Evolutionary conservation across 2,113 vertebrate species (phyloP).

Genomic region (Xenus cinereus): DNA sequence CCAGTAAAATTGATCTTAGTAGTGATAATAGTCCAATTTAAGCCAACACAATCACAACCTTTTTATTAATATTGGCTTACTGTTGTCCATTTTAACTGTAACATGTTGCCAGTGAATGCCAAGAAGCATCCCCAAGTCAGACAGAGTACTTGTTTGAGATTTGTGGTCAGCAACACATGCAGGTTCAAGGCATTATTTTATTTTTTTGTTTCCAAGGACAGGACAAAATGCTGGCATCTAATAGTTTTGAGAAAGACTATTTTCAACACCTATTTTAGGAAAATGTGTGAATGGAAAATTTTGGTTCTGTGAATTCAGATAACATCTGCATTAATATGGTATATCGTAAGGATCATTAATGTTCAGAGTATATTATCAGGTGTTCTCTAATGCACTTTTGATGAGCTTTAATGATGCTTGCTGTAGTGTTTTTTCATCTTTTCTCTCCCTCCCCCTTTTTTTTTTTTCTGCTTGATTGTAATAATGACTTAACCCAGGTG

Average conservation of each 20-base stretch:
- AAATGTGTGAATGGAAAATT: conserved; percentile 25
- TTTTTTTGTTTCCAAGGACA: not conserved
- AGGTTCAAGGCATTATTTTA: not conserved
- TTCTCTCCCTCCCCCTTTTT: not conserved
- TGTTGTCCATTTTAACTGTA: not conserved
- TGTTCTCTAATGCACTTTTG: conserved; percentile 75
- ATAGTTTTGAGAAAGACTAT: not conserved
- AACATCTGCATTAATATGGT: conserved; percentile 67
- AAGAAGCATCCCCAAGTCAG: not conserved
- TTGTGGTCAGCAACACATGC: not conserved
- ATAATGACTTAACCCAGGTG: conserved; percentile 79
- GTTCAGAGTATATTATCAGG: conserved; percentile 69
- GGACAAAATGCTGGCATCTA: not conserved
- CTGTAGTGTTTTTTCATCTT: conserved; percentile 60
- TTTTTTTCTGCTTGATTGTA: conserved; percentile 50
- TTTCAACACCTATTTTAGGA: not conserved
- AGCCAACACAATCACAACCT: not conserved
- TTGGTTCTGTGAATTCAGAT: conserved; percentile 27
- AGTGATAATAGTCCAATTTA: not conserved
- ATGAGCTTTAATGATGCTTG: conserved; percentile 73
- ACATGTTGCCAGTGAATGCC: not conserved
- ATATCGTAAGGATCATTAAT: conserved; percentile 70
- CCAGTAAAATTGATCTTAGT: not conserved
- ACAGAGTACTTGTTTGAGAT: not conserved
- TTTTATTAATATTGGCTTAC: not conserved